Evolutionary conservation across 2,113 vertebrate species (phyloP).

Genomic region (Proteles cristata): DNA sequence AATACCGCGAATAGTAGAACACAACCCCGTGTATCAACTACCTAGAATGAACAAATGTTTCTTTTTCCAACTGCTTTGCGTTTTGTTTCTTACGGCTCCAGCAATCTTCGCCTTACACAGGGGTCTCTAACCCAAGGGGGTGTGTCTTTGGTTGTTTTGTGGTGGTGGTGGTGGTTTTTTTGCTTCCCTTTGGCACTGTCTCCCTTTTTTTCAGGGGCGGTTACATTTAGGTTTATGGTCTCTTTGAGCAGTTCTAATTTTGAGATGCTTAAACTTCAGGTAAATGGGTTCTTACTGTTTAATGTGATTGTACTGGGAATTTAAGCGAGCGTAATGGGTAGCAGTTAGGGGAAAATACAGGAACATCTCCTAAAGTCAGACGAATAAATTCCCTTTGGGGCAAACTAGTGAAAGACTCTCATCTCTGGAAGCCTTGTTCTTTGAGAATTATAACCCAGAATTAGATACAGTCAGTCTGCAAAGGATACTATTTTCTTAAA

Average conservation of each 20-base stretch:
- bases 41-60: not conserved
- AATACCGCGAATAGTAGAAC: not conserved
- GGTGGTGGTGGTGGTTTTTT: not conserved
- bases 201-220: not conserved
- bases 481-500: not conserved
- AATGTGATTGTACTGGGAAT: not conserved
- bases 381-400: slow-evolving; percentile 26
- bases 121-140: not conserved
- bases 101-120: not conserved
- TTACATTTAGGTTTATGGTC: slow-evolving; percentile 7
- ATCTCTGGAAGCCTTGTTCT: not conserved
- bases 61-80: not conserved
- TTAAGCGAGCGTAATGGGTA: not conserved
- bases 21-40: not conserved
- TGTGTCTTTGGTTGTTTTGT: not conserved
- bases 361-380: not conserved
- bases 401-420: not conserved
- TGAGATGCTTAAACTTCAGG: not conserved
- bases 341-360: not conserved
- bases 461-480: not conserved
- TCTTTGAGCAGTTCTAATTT: not conserved
- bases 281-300: slow-evolving; percentile 26
- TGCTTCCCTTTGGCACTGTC: not conserved
- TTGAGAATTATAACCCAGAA: not conserved
- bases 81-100: not conserved